Evolutionary conservation across 2,888 invertebrate species (phyloP), one percentile per base, ranked within the genome.

Genomic region (Ditula angustiorana): DNA sequence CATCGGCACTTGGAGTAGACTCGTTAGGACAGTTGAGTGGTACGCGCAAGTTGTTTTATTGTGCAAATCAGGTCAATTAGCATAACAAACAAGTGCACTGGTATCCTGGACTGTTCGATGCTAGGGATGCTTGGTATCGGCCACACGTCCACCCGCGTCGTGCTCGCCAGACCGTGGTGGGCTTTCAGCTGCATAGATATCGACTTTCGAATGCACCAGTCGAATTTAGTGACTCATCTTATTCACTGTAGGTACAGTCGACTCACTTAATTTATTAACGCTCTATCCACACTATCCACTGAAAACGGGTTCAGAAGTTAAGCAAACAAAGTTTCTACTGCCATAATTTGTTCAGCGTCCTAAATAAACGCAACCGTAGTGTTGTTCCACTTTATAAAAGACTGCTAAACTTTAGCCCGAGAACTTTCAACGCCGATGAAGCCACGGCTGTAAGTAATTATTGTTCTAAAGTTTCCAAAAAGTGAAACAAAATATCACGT

Each of bases 11-110:
- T 66, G 41, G 61, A 69, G 61, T 62, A 61, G 61, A 77, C 79
- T 87, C 83, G 85, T 87, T 88, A 85, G 82, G 77, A 76, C 75
- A 74, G 72, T 73, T 72, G 78, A 76, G 76, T 75, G 74, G 74
- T 71, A 75, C 75, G 75, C 76, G 75, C 69, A 74, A 77, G 78
- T 77, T 78, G 84, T 89, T 89, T 90, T 89, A 88, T 87, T 87
- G 89, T 88, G 88, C 85, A 88, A 90, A 88, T 89, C 85, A 86
- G 80, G 71, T 69, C 84, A 86, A 89, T 89, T 89, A 88, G 83
- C 87, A 86, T 87, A 86, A 86, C 89, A 89, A 89, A 86, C 85
- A 83, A 78, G 68, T 71, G 78, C 78, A 78, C 78, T 78, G 73
- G 67, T 73, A 72, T 72, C 70, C 37, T 46, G 53, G n/a, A 46